These are phyloP conservation scores for Dermolepida albohirtum DNA, from an alignment of 2,888 invertebrate genomes.

Conservation along the genomic window DNA sequence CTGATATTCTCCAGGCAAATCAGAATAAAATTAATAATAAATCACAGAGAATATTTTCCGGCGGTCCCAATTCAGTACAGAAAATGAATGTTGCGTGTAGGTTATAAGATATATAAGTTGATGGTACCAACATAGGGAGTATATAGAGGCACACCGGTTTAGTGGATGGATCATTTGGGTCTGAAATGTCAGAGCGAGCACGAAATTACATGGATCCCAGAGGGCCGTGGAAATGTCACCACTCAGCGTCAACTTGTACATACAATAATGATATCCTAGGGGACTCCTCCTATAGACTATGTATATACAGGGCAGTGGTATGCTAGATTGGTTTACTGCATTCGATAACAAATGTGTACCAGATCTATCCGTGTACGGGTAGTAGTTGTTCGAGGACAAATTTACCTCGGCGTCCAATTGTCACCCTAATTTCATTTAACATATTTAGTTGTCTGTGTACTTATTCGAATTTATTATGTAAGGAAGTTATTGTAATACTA, in stretches of 20 bases:
- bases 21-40: constrained; percentile 54
- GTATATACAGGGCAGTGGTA: constrained; percentile 34
- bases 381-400: constrained; percentile 1
- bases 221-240: constrained; percentile 64
- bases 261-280: constrained; percentile 63
- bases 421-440: constrained; percentile 40
- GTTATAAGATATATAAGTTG: constrained; percentile 20
- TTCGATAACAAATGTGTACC: constrained; percentile 35
- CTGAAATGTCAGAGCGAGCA: constrained; percentile 63
- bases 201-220: constrained; percentile 64
- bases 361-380: constrained; percentile 14
- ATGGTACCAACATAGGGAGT: constrained; percentile 38
- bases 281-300: constrained; percentile 48
- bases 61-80: constrained; percentile 12
- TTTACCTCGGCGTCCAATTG: constrained; percentile 32
- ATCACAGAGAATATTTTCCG: constrained; percentile 45
- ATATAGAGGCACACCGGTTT: constrained; percentile 44
- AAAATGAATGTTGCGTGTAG: constrained; percentile 19
- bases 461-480: constrained; percentile 29
- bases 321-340: constrained; percentile 42
- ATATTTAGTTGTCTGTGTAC: constrained; percentile 32
- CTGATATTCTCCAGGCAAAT: constrained; percentile 48
- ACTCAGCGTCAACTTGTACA: constrained; percentile 63
- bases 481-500: not conserved
- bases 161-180: constrained; percentile 60